Conservation (phyloP, 2,113 vertebrate genomes). For the Peromyscus polionotus region DNA sequence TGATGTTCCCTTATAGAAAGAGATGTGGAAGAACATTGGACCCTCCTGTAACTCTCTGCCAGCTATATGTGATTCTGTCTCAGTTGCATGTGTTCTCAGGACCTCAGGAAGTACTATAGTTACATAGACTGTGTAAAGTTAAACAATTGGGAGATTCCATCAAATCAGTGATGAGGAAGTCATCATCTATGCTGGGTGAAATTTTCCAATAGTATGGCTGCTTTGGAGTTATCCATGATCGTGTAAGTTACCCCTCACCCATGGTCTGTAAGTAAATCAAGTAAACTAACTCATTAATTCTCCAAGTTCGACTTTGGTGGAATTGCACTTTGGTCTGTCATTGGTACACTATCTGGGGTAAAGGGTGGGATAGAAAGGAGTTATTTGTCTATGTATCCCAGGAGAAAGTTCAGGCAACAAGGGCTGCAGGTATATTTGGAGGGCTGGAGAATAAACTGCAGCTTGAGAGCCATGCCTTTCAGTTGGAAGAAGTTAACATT, state of each 20-base stretch:
- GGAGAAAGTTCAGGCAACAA: not conserved
- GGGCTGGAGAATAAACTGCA: not conserved
- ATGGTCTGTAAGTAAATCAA: not conserved
- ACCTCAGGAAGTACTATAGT: not conserved
- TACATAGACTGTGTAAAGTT: not conserved
- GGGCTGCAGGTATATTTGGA: not conserved
- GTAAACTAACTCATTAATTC: not conserved
- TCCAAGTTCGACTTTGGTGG: not conserved
- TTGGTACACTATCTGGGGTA: not conserved
- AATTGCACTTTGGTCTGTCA: not conserved
- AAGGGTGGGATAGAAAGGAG: not conserved
- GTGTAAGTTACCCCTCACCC: not conserved
- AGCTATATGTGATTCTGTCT: not conserved
- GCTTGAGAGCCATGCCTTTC: not conserved
- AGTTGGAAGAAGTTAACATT: not conserved
- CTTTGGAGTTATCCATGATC: not conserved
- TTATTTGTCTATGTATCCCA: too few relatives aligned
- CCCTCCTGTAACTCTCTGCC: not conserved
- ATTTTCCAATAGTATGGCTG: not conserved
- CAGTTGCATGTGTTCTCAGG: too few relatives aligned
- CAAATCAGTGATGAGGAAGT: not conserved
- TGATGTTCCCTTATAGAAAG: not conserved
- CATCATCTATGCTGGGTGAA: not conserved
- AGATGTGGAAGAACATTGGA: not conserved
- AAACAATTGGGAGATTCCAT: not conserved